phyloP scores from a whole-genome alignment of 1,140 invertebrate genomes.

The Sarcophaga bullata region DNA sequence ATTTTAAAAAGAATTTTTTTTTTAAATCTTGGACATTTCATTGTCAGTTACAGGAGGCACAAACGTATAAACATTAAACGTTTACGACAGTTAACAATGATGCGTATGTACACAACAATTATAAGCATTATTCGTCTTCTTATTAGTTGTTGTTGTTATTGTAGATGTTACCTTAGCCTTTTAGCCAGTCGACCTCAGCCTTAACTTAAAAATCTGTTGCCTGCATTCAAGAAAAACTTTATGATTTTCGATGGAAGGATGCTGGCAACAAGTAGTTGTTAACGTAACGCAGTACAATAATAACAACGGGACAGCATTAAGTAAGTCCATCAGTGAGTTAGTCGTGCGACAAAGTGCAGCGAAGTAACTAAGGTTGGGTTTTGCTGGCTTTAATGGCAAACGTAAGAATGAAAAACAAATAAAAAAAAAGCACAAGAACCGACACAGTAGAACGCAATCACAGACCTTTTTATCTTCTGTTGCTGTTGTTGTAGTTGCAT shows the following conservation, averaged over 20 bases:
- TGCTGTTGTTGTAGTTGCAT: not conserved
- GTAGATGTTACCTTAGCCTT: too few relatives aligned
- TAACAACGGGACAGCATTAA: not conserved
- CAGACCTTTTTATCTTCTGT: not conserved
- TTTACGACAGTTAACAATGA: slow-evolving; percentile 18
- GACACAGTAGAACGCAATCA: slow-evolving; percentile 5
- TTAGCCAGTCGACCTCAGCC: not conserved
- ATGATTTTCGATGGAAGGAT: not conserved
- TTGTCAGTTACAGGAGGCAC: not conserved
- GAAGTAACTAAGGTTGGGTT: slow-evolving; percentile 1
- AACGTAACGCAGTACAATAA: too few relatives aligned
- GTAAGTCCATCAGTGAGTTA: not conserved
- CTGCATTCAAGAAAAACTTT: not conserved
- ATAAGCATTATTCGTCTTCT: not conserved
- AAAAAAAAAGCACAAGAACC: too few relatives aligned
- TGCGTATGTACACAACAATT: slow-evolving; percentile 14
- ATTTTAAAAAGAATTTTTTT: too few relatives aligned
- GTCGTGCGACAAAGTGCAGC: not conserved
- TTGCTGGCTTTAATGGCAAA: not conserved
- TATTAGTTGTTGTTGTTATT: too few relatives aligned
- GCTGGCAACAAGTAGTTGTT: slow-evolving; percentile 8
- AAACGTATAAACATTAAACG: slow-evolving; percentile 6
- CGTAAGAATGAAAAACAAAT: too few relatives aligned
- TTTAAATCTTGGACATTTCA: not conserved
- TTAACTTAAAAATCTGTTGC: not conserved